These are phyloP conservation scores for Adelognathus sp. DNA, from an alignment of 2,888 invertebrate species.

Conservation along the genomic window DNA sequence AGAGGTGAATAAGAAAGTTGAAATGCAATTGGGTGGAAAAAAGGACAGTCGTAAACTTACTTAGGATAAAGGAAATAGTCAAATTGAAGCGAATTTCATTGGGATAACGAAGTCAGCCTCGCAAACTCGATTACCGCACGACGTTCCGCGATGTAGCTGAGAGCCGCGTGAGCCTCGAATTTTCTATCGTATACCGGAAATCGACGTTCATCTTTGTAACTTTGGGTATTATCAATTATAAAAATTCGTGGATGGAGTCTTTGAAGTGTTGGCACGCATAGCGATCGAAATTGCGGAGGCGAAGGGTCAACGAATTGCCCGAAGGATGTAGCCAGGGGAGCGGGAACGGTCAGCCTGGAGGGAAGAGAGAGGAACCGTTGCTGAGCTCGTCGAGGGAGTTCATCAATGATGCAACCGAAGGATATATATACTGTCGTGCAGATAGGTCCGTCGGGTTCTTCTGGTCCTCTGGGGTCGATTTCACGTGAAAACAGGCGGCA, in stretches of 20 bases:
- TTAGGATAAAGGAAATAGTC: slow-evolving; percentile 48
- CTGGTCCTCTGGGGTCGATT: slow-evolving; percentile 78
- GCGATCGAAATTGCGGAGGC: slow-evolving; percentile 36
- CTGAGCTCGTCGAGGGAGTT: slow-evolving; percentile 46
- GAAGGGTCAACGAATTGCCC: slow-evolving; percentile 32
- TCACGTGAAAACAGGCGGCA: slow-evolving; percentile 71
- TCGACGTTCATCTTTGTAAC: not conserved
- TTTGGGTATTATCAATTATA: slow-evolving; percentile 40
- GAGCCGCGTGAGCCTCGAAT: not conserved
- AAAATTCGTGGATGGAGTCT: slow-evolving; percentile 19
- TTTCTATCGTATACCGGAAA: not conserved
- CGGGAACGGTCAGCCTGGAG: slow-evolving; percentile 8
- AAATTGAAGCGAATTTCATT: slow-evolving; percentile 52
- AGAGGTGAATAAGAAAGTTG: slow-evolving; percentile 27
- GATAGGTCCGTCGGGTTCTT: slow-evolving; percentile 42
- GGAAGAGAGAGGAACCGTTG: not conserved
- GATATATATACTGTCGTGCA: slow-evolving; percentile 72
- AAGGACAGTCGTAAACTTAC: slow-evolving; percentile 39
- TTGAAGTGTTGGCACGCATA: slow-evolving; percentile 25
- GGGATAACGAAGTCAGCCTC: slow-evolving; percentile 33
- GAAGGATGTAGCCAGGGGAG: slow-evolving; percentile 27
- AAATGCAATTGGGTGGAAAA: not conserved
- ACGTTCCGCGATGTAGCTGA: not conserved
- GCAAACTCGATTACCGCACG: not conserved
- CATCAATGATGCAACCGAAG: slow-evolving; percentile 78